Conservation (phyloP, 2,113 vertebrate genomes). For the Ictalurus furcatus region DNA sequence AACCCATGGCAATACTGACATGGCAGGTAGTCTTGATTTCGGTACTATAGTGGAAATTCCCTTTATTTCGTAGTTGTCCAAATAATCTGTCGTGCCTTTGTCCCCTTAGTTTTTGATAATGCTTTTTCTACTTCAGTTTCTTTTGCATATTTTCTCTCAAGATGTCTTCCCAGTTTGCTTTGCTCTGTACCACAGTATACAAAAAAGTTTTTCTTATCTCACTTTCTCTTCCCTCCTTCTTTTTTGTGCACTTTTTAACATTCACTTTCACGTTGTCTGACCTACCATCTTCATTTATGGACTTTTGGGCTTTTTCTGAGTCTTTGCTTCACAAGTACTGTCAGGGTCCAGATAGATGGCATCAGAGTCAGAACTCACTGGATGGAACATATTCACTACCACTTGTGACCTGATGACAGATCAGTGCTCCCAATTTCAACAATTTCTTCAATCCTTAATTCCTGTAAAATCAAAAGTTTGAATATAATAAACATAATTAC, state of each 20-base stretch:
- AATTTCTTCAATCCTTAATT: neutral
- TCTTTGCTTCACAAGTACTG: neutral
- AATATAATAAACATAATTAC: neutral
- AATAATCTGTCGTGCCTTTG: neutral
- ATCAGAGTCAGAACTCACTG: neutral
- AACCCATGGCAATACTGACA: neutral
- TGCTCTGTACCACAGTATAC: neutral
- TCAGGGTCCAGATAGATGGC: neutral
- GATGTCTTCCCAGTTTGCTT: neutral
- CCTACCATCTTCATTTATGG: neutral
- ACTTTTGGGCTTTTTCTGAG: neutral
- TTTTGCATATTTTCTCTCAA: neutral
- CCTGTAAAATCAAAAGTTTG: neutral
- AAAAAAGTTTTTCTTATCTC: neutral
- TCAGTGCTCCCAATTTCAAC: neutral
- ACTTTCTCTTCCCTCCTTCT: neutral
- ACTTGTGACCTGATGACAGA: neutral
- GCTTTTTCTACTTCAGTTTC: neutral
- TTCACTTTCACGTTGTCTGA: neutral
- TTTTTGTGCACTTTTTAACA: neutral
- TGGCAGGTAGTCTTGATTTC: neutral
- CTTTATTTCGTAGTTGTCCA: neutral
- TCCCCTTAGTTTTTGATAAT: neutral
- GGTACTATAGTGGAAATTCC: neutral
- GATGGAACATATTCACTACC: constrained; percentile 7